Evolutionary conservation across 1,140 invertebrate genomes (phyloP).

Genomic region (Pristionchus pacificus): DNA sequence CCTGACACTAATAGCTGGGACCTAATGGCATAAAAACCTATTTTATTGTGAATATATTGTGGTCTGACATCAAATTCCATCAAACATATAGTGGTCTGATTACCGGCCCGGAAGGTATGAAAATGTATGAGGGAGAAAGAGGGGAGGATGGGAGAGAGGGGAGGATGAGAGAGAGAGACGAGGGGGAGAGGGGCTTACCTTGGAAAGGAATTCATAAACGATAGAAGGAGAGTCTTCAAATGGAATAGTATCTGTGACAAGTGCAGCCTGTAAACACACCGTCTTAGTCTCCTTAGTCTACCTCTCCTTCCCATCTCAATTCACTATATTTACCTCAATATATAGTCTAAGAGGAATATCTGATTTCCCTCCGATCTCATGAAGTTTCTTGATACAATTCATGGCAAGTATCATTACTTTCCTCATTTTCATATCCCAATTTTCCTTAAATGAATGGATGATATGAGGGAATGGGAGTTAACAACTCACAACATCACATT

Average conservation of each 20-base stretch:
- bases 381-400: conserved; percentile 82
- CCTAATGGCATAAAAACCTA: too few relatives aligned
- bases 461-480: conserved; percentile 10
- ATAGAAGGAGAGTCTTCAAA: conserved; percentile 93
- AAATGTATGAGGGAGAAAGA: too few relatives aligned
- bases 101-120: too few relatives aligned
- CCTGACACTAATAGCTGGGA: too few relatives aligned
- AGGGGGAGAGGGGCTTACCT: too few relatives aligned
- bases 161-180: too few relatives aligned
- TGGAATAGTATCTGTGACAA: conserved; percentile 82
- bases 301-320: too few relatives aligned
- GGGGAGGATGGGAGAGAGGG: too few relatives aligned
- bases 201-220: conserved; percentile 96
- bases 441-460: conserved; percentile 38
- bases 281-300: not conserved
- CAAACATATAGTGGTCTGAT: too few relatives aligned
- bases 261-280: conserved; percentile 74
- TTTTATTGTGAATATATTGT: too few relatives aligned
- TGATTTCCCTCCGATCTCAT: conserved; percentile 77
- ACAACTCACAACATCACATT: conserved; percentile 66
- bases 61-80: too few relatives aligned
- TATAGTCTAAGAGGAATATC: conserved; percentile 88
- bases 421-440: conserved; percentile 65
- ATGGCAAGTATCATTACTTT: conserved; percentile 98
- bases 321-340: conserved; percentile 87